These are phyloP conservation scores for Luscinia luscinia DNA, from an alignment of 2,797 vertebrate genomes.

Conservation along the genomic window DNA sequence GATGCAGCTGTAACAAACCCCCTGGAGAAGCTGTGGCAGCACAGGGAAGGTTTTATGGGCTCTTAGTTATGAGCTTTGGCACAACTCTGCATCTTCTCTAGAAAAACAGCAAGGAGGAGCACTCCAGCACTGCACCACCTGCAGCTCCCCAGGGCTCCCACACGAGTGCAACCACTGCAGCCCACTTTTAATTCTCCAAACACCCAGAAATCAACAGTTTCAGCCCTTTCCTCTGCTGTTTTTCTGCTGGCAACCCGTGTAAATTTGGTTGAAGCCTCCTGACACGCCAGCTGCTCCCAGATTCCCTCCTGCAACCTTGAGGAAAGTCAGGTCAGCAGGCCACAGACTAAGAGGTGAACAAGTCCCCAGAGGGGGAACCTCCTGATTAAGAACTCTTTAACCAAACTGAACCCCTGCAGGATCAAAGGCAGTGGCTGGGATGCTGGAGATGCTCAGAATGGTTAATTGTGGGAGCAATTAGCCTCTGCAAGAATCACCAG, in stretches of 20 bases:
- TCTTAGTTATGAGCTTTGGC: slow-evolving; percentile 4
- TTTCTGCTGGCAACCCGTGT: neutral
- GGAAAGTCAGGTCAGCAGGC: neutral
- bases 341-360: neutral
- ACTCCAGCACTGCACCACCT: neutral
- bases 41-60: neutral
- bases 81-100: neutral
- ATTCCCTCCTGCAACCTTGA: neutral
- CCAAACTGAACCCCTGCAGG: neutral
- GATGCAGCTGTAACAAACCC: neutral
- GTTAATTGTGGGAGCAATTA: slow-evolving; percentile 48
- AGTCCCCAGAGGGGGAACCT: neutral
- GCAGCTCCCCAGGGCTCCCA: neutral
- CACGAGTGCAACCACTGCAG: neutral
- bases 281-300: neutral
- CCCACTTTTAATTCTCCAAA: neutral
- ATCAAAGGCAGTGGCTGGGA: neutral
- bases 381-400: neutral
- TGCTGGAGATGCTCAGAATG: neutral
- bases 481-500: slow-evolving; percentile 1
- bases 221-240: neutral
- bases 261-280: neutral
- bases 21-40: neutral
- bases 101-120: neutral
- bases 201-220: neutral